Base-by-base conservation (phyloP, 2,888 invertebrate genomes). In the Nomada ruficornis region DNA sequence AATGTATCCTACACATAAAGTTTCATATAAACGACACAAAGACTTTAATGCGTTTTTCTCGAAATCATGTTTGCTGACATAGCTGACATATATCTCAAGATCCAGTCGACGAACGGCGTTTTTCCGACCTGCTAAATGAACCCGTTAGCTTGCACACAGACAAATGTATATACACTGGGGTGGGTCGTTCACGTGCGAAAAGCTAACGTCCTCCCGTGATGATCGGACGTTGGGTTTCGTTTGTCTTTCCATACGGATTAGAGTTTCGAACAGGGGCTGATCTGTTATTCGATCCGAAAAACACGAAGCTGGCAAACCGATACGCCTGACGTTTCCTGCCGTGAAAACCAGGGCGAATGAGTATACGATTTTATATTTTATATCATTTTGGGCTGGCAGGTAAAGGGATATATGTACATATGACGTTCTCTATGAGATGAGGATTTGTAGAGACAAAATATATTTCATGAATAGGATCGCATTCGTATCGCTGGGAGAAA, bases 241-340 rank as follows among this genome's bases (percentile, higher is more conserved):
- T 82, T 78, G 77, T 72, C 70, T 76, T 80, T 60, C 70, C 29
- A 55, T 29, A 11, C n/a, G 72, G 86, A 86, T 86, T 86, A 86
- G 86, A 82, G 84, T 86, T 77, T 86, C 86, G 76, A 78, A 82
- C 77, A 52, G 79, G 15, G 70, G 50, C 52, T 18, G 68, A 82
- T 84, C 71, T 50, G 86, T 76, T 76, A 80, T 74, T 80, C 72
- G 79, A 78, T 77, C 81, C 76, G 69, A 82, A 86, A 86, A 84
- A 74, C 80, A 84, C 65, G 65, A 76, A 62, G 29, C 64, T 10
- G 9, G 67, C 59, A 74, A 82, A 82, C 67, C 64, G 76, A 84
- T 55, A 55, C 44, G 55, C n/a, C 54, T 57, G 65, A 63, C 65
- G 60, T 68, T 68, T 20, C 63, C 71, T 52, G 36, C n/a, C n/a